Base-by-base conservation (phyloP, 2,888 invertebrate genomes). In the Pollenia griseotomentosa region DNA sequence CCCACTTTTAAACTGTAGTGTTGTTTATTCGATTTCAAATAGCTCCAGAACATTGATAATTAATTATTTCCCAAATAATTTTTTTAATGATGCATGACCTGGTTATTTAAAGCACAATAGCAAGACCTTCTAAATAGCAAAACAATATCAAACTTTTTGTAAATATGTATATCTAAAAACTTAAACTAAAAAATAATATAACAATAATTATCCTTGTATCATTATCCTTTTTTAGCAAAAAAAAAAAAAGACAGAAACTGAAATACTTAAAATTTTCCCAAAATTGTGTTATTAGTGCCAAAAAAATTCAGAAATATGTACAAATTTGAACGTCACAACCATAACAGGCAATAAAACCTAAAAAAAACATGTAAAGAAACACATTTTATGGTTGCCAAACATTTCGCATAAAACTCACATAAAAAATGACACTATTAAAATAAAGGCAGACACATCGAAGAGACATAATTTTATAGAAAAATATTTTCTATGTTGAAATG, bases 71-170 rank as follows among this genome's bases (percentile, higher is more conserved):
- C 40, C 33, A 68, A 42, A 59, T 48, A 9, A 75, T 87, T 65
- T 55, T 68, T 77, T 83, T 74, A 77, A 80, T 78, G 61, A 83
- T 81, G 87, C 87, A 65, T 88, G 88, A 88, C 88, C 87, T 87
- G 85, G 48, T 88, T 88, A 66, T 2, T 2, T n/a, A 11, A 33
- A 70, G 23, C 11, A 63, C 51, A 59, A 75, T 68, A 40, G 55
- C 23, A 46, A 63, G 16, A 44, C 71, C 63, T 78, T 83, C 51
- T n/a, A 14, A 66, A 42, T 66, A 59, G 51, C 12, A 78, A 65
- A 53, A 68, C 3, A 33, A 42, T 46, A 65, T 5, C 4, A 42
- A 51, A 16, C 2, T 42, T 6, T 33, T 53, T 53, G 42, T 65
- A 55, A 73, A 23, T 23, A 23, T 23, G 9, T 59, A 44, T 70